Percentiles rank a stretch among this genome's conserved stretches.
These are phyloP conservation scores for Hoplostethus mediterraneus DNA, from an alignment of 2,797 vertebrate genomes.

Conservation along the genomic window DNA sequence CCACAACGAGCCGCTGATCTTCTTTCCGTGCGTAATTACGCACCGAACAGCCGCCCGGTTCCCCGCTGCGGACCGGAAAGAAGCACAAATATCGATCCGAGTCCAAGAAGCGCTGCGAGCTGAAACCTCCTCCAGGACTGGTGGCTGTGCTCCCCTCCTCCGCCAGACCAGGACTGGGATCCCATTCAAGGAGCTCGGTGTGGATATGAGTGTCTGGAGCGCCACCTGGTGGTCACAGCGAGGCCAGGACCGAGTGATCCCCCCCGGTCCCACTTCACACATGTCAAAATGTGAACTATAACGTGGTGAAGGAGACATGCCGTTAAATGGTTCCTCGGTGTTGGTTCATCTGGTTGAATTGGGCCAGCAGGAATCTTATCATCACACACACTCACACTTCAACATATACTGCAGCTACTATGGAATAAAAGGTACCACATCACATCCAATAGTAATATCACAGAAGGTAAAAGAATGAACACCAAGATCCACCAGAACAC, in stretches of 20 bases:
- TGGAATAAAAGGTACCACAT: too few species aligned
- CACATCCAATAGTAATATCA: too few species aligned
- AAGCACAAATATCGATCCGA: conserved; percentile 43
- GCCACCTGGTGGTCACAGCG: conserved; percentile 63
- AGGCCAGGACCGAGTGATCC: too few species aligned
- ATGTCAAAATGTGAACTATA: conserved; percentile 46
- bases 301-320: conserved; percentile 1
- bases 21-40: conserved; percentile 70
- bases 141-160: conserved; percentile 50
- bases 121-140: conserved; percentile 49
- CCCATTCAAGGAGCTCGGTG: conserved; percentile 58
- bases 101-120: conserved; percentile 1
- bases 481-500: too few species aligned
- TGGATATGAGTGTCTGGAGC: conserved; percentile 42
- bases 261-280: conserved; percentile 16
- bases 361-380: too few species aligned
- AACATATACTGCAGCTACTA: too few species aligned
- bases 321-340: too few species aligned
- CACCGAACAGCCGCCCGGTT: conserved; percentile 44
- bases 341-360: too few species aligned
- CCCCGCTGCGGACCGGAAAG: conserved; percentile 14
- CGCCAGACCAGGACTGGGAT: conserved; percentile 61
- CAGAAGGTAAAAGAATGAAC: too few species aligned
- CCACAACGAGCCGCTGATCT: conserved; percentile 39
- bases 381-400: too few species aligned